Conservation (phyloP, 1,140 invertebrate species). For the Nephila pilipes region DNA sequence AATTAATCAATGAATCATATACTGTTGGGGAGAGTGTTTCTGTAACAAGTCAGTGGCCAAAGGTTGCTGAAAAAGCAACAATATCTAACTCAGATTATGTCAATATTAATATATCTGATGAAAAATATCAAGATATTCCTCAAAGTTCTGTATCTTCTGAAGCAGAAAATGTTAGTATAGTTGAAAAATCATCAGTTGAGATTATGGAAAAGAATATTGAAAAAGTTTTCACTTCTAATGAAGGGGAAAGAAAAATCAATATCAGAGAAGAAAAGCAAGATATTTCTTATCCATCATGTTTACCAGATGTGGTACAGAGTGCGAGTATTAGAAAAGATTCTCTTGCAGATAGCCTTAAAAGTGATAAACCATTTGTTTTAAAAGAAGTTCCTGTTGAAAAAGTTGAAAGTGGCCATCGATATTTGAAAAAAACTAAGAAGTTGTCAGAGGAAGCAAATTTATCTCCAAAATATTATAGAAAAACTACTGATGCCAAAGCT, state of each 20-base stretch:
- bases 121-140: slow-evolving; percentile 30
- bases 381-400: background rate
- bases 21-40: slow-evolving; percentile 23
- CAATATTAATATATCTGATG: slow-evolving; percentile 20
- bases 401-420: background rate
- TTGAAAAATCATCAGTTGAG: slow-evolving; percentile 73
- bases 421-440: slow-evolving; percentile 33
- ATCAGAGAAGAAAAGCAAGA: background rate
- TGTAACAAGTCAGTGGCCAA: slow-evolving; percentile 45
- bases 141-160: slow-evolving; percentile 63
- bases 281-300: too few relatives aligned
- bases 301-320: background rate
- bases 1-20: slow-evolving; percentile 54
- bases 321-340: background rate
- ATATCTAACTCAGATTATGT: background rate
- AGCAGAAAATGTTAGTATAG: slow-evolving; percentile 44
- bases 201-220: slow-evolving; percentile 74
- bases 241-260: background rate
- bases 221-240: background rate
- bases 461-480: slow-evolving; percentile 14
- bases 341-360: background rate
- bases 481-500: background rate
- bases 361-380: background rate
- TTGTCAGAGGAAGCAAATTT: background rate
- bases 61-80: slow-evolving; percentile 20